Base-by-base conservation (phyloP, 2,888 invertebrate species). In the Tetramorium bicarinatum region DNA sequence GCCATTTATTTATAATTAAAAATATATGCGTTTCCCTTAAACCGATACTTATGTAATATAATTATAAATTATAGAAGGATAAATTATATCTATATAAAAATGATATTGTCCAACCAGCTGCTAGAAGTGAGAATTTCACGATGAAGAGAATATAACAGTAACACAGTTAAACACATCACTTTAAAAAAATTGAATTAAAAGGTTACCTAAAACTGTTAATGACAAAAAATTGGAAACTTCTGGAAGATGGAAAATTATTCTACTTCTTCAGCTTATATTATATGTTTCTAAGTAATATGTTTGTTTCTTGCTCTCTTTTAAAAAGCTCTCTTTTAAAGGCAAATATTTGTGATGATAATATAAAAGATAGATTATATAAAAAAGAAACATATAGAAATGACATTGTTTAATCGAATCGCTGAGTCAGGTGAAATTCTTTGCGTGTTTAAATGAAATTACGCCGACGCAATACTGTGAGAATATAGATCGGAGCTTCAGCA, bases 401-500 rank as follows among this genome's bases (percentile, higher is more conserved):
- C n/a, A 77, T 67, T 54, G 41, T 54, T 67, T 54, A 54, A 67
- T 77, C 52, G 29, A 77, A 77, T n/a, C 13, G 21, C 34, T 11
- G 21, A 71, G 13, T 11, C 8, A 56, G 13, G 47, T n/a, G 25
- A n/a, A 3, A 71, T 18, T 59, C 13, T 61, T 72, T 11, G 47
- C 72, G 25, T 79, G 34, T 71, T 8, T 34, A 47, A 15, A 7
- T 34, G 13, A 79, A 71, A 79, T 59, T 38, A 59, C 11, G 34
- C n/a, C 29, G 21, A 59, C 44, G 11, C 38, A 21, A 69, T 64
- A 44, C 15, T 15, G n/a, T 44, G 18, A 56, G 47, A 54, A 56
- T 71, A 59, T 61, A 49, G 79, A 80, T 74, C 72, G 54, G 34
- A 44, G 47, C 44, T 82, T 88, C 81, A 77, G 69, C 59, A 59